Evolutionary conservation across 1,140 invertebrate genomes (phyloP).

Genomic region (Hetaerina americana): DNA sequence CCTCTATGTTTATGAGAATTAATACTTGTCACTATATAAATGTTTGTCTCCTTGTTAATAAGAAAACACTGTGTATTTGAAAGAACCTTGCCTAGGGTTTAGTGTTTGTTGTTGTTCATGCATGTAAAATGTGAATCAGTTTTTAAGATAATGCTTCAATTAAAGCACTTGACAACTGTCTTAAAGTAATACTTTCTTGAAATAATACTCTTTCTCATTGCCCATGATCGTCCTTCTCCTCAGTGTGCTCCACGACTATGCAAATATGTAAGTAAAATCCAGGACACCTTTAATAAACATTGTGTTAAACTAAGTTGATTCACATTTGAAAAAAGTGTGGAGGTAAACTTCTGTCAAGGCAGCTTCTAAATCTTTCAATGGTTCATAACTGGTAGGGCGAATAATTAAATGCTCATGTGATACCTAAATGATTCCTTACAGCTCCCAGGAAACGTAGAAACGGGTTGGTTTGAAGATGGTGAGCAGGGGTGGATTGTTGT

Average conservation of each 20-base stretch:
- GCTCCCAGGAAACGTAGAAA: conserved; percentile 16
- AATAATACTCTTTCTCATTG: background rate
- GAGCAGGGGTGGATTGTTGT: conserved; percentile 31
- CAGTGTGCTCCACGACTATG: background rate
- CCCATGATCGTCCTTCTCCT: background rate
- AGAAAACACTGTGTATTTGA: background rate
- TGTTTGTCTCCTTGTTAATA: background rate
- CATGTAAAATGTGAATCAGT: background rate
- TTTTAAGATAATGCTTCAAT: background rate
- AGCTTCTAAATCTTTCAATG: background rate
- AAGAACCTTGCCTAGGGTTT: conserved; percentile 4
- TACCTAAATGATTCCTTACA: conserved; percentile 11
- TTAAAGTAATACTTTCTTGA: background rate
- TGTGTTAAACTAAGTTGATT: background rate
- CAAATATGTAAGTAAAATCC: background rate
- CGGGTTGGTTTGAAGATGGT: conserved; percentile 29
- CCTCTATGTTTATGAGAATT: background rate
- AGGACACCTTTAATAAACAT: background rate
- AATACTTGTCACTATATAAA: background rate
- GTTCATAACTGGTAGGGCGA: background rate
- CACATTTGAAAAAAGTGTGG: background rate
- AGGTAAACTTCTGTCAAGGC: background rate
- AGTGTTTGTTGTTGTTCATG: background rate
- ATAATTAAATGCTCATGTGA: background rate
- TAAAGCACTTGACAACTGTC: background rate